These are phyloP conservation scores for Trochalopteron elliotii DNA, from an alignment of 2,113 vertebrate genomes.

Conservation along the genomic window DNA sequence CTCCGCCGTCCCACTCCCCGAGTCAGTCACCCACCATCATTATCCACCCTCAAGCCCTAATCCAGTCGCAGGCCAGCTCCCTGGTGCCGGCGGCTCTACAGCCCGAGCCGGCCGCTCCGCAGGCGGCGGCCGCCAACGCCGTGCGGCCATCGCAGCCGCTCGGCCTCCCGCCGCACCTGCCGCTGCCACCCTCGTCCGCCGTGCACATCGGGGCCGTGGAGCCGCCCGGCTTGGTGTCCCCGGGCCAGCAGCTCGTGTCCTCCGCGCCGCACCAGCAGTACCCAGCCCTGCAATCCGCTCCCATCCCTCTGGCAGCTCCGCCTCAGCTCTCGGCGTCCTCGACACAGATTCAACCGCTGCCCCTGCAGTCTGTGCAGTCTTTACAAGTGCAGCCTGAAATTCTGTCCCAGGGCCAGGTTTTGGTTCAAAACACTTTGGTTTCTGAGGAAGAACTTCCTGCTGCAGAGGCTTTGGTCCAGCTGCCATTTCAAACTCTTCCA, in stretches of 20 bases:
- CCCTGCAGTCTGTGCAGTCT: constrained; percentile 84
- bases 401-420: constrained; percentile 81
- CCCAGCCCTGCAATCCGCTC: constrained; percentile 69
- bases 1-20: constrained; percentile 77
- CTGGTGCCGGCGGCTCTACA: constrained; percentile 80
- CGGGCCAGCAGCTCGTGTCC: constrained; percentile 70
- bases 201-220: constrained; percentile 76
- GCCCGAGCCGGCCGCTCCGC: constrained; percentile 62
- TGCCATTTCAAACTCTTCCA: constrained; percentile 88
- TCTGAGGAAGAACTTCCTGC: constrained; percentile 87
- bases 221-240: constrained; percentile 68
- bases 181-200: constrained; percentile 71
- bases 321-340: constrained; percentile 79
- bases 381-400: constrained; percentile 86
- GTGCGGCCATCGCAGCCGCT: constrained; percentile 61
- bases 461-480: constrained; percentile 86
- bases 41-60: constrained; percentile 79
- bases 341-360: constrained; percentile 80
- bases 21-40: constrained; percentile 83
- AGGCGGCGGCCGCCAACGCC: constrained; percentile 49
- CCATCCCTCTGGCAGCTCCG: constrained; percentile 75
- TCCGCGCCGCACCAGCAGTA: constrained; percentile 73
- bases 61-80: constrained; percentile 77
- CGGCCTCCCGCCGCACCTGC: constrained; percentile 70
- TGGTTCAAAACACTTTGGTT: constrained; percentile 83